Evolutionary conservation across 2,888 invertebrate species (phyloP).

Genomic region (Trimorus sp.): DNA sequence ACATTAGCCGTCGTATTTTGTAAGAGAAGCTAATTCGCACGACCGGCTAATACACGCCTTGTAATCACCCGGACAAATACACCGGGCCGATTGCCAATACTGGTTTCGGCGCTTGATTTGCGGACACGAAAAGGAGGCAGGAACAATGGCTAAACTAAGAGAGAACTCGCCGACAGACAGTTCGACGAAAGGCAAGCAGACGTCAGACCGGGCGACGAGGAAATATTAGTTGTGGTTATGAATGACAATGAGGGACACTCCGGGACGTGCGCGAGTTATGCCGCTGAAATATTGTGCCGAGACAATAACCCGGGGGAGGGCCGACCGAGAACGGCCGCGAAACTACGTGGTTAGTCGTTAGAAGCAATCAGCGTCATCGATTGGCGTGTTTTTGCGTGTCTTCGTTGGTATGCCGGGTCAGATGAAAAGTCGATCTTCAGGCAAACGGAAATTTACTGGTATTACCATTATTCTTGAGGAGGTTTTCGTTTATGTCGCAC

Average conservation of each 20-base stretch:
- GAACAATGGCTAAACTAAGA: slow-evolving; percentile 38
- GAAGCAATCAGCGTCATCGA: slow-evolving; percentile 10
- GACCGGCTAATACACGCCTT: slow-evolving; percentile 52
- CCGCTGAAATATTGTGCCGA: slow-evolving; percentile 35
- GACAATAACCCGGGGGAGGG: slow-evolving; percentile 27
- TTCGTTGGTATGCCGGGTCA: too few species aligned
- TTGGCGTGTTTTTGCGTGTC: not conserved
- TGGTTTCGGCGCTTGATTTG: slow-evolving; percentile 49
- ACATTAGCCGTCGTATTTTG: slow-evolving; percentile 57
- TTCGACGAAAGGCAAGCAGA: slow-evolving; percentile 4
- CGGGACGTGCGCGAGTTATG: slow-evolving; percentile 30
- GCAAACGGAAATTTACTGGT: too few species aligned
- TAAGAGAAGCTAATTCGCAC: slow-evolving; percentile 58
- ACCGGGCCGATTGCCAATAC: slow-evolving; percentile 63
- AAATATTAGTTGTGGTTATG: slow-evolving; percentile 50
- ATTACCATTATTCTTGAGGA: too few species aligned
- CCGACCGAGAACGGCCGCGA: not conserved
- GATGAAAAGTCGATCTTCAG: too few species aligned
- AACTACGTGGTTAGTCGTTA: slow-evolving; percentile 27
- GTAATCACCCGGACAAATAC: slow-evolving; percentile 61
- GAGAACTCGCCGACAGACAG: slow-evolving; percentile 32
- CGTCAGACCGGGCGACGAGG: slow-evolving; percentile 19
- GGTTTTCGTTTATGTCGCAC: too few species aligned
- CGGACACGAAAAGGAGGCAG: slow-evolving; percentile 39
- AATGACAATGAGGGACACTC: slow-evolving; percentile 47